These are phyloP conservation scores for Macropus fuliginosus DNA, from an alignment of 2,797 vertebrate genomes.

Conservation along the genomic window DNA sequence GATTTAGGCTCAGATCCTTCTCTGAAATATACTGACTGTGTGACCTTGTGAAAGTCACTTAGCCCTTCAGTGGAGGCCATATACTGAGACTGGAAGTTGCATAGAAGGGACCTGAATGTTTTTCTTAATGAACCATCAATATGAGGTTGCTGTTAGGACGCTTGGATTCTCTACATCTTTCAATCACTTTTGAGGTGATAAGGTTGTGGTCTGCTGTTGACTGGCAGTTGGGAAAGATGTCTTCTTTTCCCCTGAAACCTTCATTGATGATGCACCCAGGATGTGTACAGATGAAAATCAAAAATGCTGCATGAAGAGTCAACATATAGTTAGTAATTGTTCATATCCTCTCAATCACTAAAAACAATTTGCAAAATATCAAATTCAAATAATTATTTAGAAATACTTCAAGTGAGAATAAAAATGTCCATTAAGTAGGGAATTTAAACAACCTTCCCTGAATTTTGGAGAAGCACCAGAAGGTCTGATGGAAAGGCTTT, in stretches of 20 bases:
- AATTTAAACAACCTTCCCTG: neutral
- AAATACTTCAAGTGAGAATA: neutral
- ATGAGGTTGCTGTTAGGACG: neutral
- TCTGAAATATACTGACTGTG: neutral
- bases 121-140: neutral
- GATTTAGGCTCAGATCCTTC: neutral
- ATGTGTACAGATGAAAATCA: neutral
- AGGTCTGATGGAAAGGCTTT: neutral
- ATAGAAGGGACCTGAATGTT: neutral
- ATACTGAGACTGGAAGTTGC: neutral
- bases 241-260: neutral
- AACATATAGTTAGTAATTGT: neutral
- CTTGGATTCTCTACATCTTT: neutral
- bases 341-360: neutral
- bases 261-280: neutral
- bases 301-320: neutral
- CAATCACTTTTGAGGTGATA: neutral
- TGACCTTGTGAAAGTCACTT: neutral
- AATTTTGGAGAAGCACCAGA: neutral
- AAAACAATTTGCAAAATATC: neutral
- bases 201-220: neutral
- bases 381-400: neutral
- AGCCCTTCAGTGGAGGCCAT: neutral
- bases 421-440: neutral
- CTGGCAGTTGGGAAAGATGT: neutral